These are phyloP conservation scores for Pluvialis apricaria DNA, from an alignment of 2,113 vertebrate species.

Conservation along the genomic window DNA sequence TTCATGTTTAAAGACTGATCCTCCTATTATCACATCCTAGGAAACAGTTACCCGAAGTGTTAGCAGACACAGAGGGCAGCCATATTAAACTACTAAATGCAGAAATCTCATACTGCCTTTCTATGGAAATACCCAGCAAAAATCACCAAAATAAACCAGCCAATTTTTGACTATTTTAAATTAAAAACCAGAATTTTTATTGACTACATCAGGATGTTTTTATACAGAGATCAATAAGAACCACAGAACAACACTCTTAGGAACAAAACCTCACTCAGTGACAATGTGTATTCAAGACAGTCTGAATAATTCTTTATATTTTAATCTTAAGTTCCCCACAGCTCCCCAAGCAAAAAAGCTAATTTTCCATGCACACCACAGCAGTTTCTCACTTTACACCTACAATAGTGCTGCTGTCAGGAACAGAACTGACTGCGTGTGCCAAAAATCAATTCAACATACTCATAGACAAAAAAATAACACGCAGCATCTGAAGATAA, in stretches of 20 bases:
- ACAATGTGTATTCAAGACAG: neutral
- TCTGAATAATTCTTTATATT: neutral
- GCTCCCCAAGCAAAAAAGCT: neutral
- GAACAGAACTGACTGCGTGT: slow-evolving; percentile 42
- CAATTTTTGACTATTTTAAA: neutral
- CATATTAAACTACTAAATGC: neutral
- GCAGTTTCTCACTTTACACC: slow-evolving; percentile 57
- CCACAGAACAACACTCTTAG: neutral
- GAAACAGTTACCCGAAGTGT: neutral
- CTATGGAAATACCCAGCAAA: neutral
- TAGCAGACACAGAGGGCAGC: neutral
- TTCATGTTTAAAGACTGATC: neutral
- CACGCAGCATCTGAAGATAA: slow-evolving; percentile 60
- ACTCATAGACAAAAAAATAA: slow-evolving; percentile 63
- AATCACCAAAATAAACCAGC: neutral
- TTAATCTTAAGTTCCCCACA: neutral
- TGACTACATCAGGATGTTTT: neutral
- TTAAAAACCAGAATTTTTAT: neutral
- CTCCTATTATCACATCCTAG: neutral
- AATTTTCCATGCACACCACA: slow-evolving; percentile 36
- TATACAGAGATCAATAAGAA: neutral
- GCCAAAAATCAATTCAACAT: slow-evolving; percentile 69
- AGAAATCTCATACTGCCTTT: neutral
- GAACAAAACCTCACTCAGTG: neutral
- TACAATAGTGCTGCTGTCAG: slow-evolving; percentile 59